Base-by-base conservation (phyloP, 2,797 vertebrate species). In the Orientallactaga sibirica region DNA sequence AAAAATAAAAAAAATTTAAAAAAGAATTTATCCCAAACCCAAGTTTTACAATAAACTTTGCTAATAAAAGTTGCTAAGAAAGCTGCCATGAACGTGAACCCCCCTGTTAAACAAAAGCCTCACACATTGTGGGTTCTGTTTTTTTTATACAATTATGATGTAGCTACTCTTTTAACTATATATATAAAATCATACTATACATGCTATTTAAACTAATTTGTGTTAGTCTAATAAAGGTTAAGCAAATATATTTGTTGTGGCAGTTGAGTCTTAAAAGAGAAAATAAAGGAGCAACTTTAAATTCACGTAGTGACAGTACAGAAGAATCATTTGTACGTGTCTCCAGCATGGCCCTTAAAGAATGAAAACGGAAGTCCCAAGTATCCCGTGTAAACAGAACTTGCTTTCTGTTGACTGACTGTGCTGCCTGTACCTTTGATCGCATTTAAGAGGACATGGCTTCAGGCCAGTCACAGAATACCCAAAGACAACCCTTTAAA, bases 61-160 rank as follows among this genome's bases (percentile, higher is more conserved):
- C 33, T 37, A 37, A 37, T 37, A 37, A 37, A 37, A 37, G 33
- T 98, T 98, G 97, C 98, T 98, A 97, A 98, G 98, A 98, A 95
- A 98, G 97, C 95, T 97, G 87, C 94, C 94, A 98, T 75, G 97
- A 98, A 98, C 87, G 96, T 96, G 97, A 97, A 93, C 94, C 97
- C 70, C 70, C 96, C 95, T 96, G 90, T 93, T 97, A 97, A 97
- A 97, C 83, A 97, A 97, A 93, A 92, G 93, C 25, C 8, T 88
- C 33, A 58, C 12, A 41, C 89, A 87, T 95, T 88, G 93, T 15
- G 29, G n/a, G 79, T 88, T 89, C 68, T 81, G 87, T 86, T 86
- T 92, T 86, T 86, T 81, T 25, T 16, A 76, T 62, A 75, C 18
- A 70, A 80, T 92, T 93, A 68, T 61, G 41, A 86, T 52, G 1